Base-by-base conservation (phyloP, 2,888 invertebrate genomes). In the Acleris literana region DNA sequence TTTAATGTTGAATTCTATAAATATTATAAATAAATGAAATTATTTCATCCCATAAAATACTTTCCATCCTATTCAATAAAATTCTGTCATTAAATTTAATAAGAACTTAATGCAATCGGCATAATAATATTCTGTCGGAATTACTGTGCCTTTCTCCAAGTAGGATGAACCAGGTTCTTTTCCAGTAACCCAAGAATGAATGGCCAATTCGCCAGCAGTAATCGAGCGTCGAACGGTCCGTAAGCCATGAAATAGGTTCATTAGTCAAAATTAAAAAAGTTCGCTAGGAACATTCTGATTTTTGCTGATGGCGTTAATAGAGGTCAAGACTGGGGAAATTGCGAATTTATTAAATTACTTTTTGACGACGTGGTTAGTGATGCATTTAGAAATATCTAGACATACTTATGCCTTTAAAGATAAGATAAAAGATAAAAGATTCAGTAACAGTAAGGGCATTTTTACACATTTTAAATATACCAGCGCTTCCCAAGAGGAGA, bases 231-330 rank as follows among this genome's bases (percentile, higher is more conserved):
- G 85, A 84, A 90, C 86, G 81, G 85, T 82, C 83, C 84, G 80
- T 79, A 81, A 81, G 81, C 83, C 88, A 88, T 90, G 88, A 88
- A 90, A 90, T 90, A 84, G 86, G 84, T 85, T 85, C 79, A 84
- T 84, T 78, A 57, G 52, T 61, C 61, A 61, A 66, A 66, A 62
- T 61, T 61, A 66, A 66, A 64, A 66, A 62, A 60, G 60, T 64
- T 57, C 49, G 56, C 44, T 16, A 3, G 6, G 7, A 44, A 33
- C 54, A 29, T 33, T 33, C 46, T 17, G 46, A 52, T n/a, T 49
- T 25, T 57, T 46, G 18, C 53, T 46, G 57, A 57, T 29, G 44
- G 44, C 11, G 57, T 44, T 33, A 52, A 57, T 39, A 20, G n/a
- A 16, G 18, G 25, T n/a, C 51, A 51, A 33, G 44, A 7, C 43